Evolutionary conservation across 2,888 invertebrate species (phyloP).

Genomic region (Autographa pulchrina): DNA sequence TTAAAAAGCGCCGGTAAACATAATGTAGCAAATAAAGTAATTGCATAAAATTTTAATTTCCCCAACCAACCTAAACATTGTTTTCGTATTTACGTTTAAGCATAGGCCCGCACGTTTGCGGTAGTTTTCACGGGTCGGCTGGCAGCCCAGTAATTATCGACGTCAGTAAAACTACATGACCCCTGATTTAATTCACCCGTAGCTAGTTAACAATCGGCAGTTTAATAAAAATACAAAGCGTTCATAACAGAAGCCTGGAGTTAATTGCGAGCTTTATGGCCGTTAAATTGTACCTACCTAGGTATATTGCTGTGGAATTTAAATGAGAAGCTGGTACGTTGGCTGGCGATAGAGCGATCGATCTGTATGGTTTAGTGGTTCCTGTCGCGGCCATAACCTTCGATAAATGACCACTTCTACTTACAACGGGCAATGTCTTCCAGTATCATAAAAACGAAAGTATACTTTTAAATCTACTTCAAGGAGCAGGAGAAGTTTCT

Average conservation of each 20-base stretch:
- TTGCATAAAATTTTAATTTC: not conserved
- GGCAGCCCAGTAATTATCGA: constrained; percentile 71
- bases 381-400: not conserved
- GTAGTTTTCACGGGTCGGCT: constrained; percentile 55
- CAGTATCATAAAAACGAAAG: not conserved
- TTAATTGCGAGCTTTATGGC: constrained; percentile 63
- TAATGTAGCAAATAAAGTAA: not conserved
- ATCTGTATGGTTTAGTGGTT: not conserved
- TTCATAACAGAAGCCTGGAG: constrained; percentile 48
- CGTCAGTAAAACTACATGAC: constrained; percentile 77
- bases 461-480: too few species aligned
- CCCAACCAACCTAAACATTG: not conserved
- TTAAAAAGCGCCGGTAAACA: not conserved
- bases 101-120: constrained; percentile 27
- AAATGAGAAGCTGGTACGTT: not conserved
- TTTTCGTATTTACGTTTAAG: constrained; percentile 22
- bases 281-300: constrained; percentile 48
- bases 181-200: constrained; percentile 75
- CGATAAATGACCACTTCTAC: not conserved
- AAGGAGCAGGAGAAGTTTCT: too few species aligned
- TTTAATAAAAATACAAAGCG: constrained; percentile 65
- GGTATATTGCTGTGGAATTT: constrained; percentile 53
- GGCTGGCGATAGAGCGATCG: constrained; percentile 6
- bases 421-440: not conserved
- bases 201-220: constrained; percentile 67